These are phyloP conservation scores for Catostomus latipinnis DNA, from an alignment of 2,797 vertebrate genomes.

Conservation along the genomic window DNA sequence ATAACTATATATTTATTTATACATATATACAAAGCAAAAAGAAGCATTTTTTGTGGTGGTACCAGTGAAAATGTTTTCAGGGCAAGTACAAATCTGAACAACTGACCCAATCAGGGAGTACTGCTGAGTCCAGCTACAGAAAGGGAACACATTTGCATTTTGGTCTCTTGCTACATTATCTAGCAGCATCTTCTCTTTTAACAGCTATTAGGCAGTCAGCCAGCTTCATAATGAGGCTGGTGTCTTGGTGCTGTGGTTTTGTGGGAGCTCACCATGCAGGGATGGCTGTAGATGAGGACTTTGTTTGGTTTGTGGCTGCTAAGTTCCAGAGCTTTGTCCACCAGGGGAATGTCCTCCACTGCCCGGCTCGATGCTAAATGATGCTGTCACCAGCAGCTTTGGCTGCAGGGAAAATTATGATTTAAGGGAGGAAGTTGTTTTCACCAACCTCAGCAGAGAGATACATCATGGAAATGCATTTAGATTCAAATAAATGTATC, in stretches of 20 bases:
- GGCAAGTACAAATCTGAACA: too few relatives aligned
- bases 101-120: too few relatives aligned
- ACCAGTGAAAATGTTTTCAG: too few relatives aligned
- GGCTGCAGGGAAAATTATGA: slow-evolving; percentile 78
- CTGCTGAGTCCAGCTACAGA: too few relatives aligned
- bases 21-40: too few relatives aligned
- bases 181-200: background rate
- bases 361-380: slow-evolving; percentile 93
- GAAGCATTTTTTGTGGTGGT: too few relatives aligned
- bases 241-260: background rate
- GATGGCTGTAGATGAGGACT: slow-evolving; percentile 90
- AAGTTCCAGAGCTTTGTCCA: slow-evolving; percentile 87
- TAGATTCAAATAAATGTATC: too few relatives aligned
- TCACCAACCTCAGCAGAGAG: too few relatives aligned
- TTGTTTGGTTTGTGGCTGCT: slow-evolving; percentile 84
- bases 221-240: background rate
- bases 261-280: slow-evolving; percentile 82
- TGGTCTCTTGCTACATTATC: background rate
- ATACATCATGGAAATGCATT: too few relatives aligned
- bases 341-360: slow-evolving; percentile 90
- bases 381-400: slow-evolving; percentile 90
- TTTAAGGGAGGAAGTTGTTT: background rate
- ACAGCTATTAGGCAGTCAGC: background rate
- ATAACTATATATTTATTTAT: too few relatives aligned
- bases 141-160: too few relatives aligned